These are phyloP conservation scores for Spodoptera litura DNA, from an alignment of 1,140 invertebrate species.

Conservation along the genomic window DNA sequence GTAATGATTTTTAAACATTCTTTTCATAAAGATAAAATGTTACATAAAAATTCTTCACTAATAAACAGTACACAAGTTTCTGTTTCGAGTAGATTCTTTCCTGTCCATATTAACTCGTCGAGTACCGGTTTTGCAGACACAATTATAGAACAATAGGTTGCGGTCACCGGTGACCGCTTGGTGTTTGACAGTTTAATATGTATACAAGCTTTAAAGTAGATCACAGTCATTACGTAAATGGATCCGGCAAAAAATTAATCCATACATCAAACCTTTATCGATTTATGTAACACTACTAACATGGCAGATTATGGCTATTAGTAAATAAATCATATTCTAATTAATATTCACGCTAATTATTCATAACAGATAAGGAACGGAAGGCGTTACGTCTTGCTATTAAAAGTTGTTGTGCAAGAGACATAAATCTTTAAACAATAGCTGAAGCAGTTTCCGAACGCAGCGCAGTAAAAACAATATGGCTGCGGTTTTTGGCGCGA, in stretches of 20 bases:
- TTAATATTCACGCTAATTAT: constrained; percentile 5
- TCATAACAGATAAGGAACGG: constrained; percentile 15
- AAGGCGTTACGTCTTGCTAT: constrained; percentile 12
- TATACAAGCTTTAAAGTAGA: not conserved
- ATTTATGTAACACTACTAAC: constrained; percentile 25
- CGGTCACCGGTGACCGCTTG: no score
- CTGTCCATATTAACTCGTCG: no score
- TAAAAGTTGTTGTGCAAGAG: not conserved
- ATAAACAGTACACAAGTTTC: no score
- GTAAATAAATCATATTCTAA: constrained; percentile 22
- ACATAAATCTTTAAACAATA: constrained; percentile 20
- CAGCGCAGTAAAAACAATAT: constrained; percentile 4
- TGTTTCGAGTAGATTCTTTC: no score
- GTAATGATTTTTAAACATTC: no score
- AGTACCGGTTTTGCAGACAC: no score
- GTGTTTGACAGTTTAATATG: not conserved
- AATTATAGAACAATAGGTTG: no score
- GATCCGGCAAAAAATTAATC: not conserved
- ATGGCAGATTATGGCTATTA: constrained; percentile 9
- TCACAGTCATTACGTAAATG: constrained; percentile 2
- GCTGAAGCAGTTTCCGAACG: constrained; percentile 5
- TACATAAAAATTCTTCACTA: no score
- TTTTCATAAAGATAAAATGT: no score
- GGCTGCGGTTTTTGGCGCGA: not conserved
- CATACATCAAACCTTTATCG: constrained; percentile 6